Base-by-base conservation (phyloP, 1,140 invertebrate species). In the Geopemphigus sp. region DNA sequence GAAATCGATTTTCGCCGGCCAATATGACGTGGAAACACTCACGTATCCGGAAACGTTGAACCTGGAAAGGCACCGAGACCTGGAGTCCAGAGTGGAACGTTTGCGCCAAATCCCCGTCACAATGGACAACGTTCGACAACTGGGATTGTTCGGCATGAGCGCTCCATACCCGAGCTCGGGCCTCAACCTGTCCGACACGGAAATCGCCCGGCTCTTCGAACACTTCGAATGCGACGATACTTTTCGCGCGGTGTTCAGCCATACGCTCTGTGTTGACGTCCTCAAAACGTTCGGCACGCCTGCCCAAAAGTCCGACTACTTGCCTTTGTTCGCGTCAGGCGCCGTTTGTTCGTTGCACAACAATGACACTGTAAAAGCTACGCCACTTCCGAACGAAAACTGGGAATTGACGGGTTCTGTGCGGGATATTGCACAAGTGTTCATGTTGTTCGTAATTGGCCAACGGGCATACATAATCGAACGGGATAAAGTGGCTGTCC, bases 11-110 rank as follows among this genome's bases (percentile, higher is more conserved):
- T 86, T 85, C 81, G 19, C 84, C 3, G 85, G 85, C 32, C 81
- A 83, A 15, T 86, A 85, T 81, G 85, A 86, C 81, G 81, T 81
- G 17, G 83, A 86, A 63, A 80, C 85, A 12, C 83, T 88, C 32
- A 85, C 84, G 10, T 88, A 83, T 83, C 87, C 87, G 6, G 85
- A 87, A 83, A 86, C 88, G 66, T 83, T 91, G 54, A 86, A 86
- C 64, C 84, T 85, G 47, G 90, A 91, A 76, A 85, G 88, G 80
- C 84, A 85, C 45, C 87, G 90, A 81, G 89, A 85, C 22, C 84
- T 91, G 4, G 84, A 89, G 47, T 70, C 70, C 5, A 66, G 73
- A 24, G 26, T 80, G 17, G 39, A 82, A 29, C 73, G 68, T 24
- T 15, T 82, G 0, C 59, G 80, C 22, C 17, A 56, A 4, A 74